phyloP scores from a whole-genome alignment of 2,888 invertebrate genomes.

The Drosophila differens region DNA sequence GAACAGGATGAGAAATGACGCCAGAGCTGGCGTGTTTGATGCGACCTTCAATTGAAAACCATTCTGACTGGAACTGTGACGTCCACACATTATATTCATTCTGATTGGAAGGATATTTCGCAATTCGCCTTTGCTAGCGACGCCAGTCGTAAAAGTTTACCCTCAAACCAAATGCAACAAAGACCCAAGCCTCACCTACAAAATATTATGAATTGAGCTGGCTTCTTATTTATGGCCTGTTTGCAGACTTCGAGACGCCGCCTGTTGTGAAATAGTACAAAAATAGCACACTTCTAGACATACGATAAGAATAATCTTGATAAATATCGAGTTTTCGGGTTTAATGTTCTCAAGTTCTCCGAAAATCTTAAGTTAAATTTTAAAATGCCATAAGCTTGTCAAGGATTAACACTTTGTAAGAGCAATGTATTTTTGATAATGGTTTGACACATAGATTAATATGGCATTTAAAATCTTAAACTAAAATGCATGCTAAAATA shows the following conservation, averaged over 20 bases:
- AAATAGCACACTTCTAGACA: neutral
- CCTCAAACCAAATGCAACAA: slow-evolving; percentile 2
- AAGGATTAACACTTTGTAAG: neutral
- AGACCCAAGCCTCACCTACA: slow-evolving; percentile 26
- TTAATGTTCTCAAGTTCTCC: neutral
- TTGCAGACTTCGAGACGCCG: slow-evolving; percentile 37
- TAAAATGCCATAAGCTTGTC: neutral
- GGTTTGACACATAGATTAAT: neutral
- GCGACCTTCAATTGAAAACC: slow-evolving; percentile 37
- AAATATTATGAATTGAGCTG: slow-evolving; percentile 1
- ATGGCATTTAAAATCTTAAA: neutral
- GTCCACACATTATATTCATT: neutral
- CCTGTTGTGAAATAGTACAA: no score
- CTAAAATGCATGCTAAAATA: neutral
- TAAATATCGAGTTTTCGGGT: neutral
- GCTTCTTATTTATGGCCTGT: slow-evolving; percentile 17
- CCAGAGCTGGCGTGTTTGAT: slow-evolving; percentile 44
- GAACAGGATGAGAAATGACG: slow-evolving; percentile 38
- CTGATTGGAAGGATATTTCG: slow-evolving; percentile 33
- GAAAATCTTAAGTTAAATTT: neutral
- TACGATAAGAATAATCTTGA: neutral
- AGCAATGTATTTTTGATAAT: neutral
- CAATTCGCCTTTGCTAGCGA: slow-evolving; percentile 34
- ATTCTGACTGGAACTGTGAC: slow-evolving; percentile 28
- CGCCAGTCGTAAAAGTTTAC: slow-evolving; percentile 25